Base-by-base conservation (phyloP, 1,140 invertebrate species). In the Venustaconcha ellipsiformis region DNA sequence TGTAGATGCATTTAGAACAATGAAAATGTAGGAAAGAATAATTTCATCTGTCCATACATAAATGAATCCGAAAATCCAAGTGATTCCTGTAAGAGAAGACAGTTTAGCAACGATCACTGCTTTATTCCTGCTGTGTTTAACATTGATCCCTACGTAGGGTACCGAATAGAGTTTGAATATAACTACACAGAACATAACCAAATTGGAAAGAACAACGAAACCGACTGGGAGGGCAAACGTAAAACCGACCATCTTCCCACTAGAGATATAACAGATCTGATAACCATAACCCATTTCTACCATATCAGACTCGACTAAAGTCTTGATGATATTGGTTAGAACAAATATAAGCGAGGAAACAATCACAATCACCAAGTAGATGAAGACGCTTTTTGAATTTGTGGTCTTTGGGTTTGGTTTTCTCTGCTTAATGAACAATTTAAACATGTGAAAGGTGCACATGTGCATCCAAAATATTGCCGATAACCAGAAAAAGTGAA, bases 1-100 rank as follows among this genome's bases (percentile, higher is more conserved):
- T 76, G 60, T 56, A 17, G 69, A 63, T 0, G 74, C 62, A 56
- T 71, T 76, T 11, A 71, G 48, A 13, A 76, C n/a, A 15, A 76
- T 72, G 65, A 67, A 71, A 14, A 76, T 14, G 60, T 55, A 76
- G 14, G 58, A 23, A 60, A 76, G 62, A 11, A 30, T 20, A 1
- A 26, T 37, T 15, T 67, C 37, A 13, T 67, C 18, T 26, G 63
- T 71, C 30, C 66, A 67, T n/a, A 20, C 14, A 71, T 67, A 71
- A 55, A 76, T n/a, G 17, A 76, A 70, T 15, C 74, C 74, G 55
- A 76, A 76, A 17, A 72, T 57, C 74, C 74, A 76, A 13, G 63
- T 65, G 6, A 70, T 20, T 37, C 74, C 74, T 13, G 74, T 76
- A 18, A 76, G 20, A n/a, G 74, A 67, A 17, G 74, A 76, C 12